A percentile compares a stretch with the other conserved stretches of the same genome.
Conservation (phyloP, 2,888 invertebrate genomes). For the Rotaria socialis region DNA sequence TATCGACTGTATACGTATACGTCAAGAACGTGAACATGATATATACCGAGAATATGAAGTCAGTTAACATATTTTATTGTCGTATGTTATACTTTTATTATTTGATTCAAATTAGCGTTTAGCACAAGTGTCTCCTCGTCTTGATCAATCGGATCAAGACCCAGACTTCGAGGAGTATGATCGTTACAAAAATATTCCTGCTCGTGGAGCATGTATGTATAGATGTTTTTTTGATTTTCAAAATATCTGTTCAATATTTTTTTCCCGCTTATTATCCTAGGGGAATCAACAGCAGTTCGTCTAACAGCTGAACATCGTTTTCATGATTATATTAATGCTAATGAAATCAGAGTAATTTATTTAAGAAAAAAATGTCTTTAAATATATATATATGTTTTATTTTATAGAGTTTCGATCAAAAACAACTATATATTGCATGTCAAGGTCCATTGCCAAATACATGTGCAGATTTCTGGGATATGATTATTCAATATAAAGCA, state of each 20-base stretch:
- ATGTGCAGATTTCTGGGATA: conserved; percentile 84
- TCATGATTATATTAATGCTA: conserved; percentile 90
- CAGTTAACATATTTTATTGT: no score
- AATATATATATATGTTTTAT: conserved; percentile 71
- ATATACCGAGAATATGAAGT: no score
- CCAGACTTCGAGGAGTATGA: background rate
- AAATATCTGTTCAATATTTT: background rate
- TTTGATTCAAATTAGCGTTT: no score
- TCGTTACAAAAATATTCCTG: background rate
- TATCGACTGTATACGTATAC: no score
- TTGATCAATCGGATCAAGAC: no score
- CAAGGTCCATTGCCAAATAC: conserved; percentile 91
- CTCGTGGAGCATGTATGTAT: background rate
- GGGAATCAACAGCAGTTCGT: background rate
- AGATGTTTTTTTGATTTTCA: no score
- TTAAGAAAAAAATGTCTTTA: conserved; percentile 60
- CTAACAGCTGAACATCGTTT: background rate
- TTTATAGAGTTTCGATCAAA: conserved; percentile 73
- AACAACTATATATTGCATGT: conserved; percentile 92
- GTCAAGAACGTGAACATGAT: no score
- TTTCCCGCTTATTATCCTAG: background rate
- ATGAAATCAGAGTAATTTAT: conserved; percentile 75
- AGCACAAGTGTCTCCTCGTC: no score
- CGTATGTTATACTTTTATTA: no score
- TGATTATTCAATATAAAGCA: conserved; percentile 48